Evolutionary conservation across 2,888 invertebrate species (phyloP).

Genomic region (Labia minor): DNA sequence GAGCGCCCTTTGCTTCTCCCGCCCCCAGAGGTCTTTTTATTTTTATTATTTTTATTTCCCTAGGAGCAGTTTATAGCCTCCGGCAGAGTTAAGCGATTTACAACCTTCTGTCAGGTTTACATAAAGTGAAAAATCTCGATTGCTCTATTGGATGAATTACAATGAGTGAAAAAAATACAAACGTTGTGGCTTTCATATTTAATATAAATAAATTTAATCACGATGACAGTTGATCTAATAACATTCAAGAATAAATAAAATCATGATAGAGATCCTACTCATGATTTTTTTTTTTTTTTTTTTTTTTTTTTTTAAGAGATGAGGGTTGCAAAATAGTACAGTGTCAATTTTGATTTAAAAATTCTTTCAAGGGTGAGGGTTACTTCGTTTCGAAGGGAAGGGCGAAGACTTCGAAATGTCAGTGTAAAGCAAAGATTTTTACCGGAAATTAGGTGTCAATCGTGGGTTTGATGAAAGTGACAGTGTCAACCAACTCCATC

Average conservation of each 20-base stretch:
- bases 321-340: not conserved
- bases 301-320: no score
- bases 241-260: conserved; percentile 8
- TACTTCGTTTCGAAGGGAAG: not conserved
- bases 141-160: conserved; percentile 13
- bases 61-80: conserved; percentile 8
- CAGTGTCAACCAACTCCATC: not conserved
- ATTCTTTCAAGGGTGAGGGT: not conserved
- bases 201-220: not conserved
- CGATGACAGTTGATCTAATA: conserved; percentile 1
- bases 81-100: conserved; percentile 3
- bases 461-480: not conserved
- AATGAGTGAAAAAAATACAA: not conserved
- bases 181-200: not conserved
- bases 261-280: not conserved
- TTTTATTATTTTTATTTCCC: conserved; percentile 13
- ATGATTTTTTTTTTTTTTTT: no score
- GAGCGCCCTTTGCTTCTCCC: not conserved
- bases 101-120: conserved; percentile 13
- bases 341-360: conserved; percentile 13
- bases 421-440: not conserved
- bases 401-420: conserved; percentile 1
- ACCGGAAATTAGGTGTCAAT: not conserved
- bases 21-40: not conserved
- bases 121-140: conserved; percentile 7